A percentile compares a stretch with the other conserved stretches of the same genome.
Conservation (phyloP, 1,140 invertebrate species). For the Cryptotermes secundus region DNA sequence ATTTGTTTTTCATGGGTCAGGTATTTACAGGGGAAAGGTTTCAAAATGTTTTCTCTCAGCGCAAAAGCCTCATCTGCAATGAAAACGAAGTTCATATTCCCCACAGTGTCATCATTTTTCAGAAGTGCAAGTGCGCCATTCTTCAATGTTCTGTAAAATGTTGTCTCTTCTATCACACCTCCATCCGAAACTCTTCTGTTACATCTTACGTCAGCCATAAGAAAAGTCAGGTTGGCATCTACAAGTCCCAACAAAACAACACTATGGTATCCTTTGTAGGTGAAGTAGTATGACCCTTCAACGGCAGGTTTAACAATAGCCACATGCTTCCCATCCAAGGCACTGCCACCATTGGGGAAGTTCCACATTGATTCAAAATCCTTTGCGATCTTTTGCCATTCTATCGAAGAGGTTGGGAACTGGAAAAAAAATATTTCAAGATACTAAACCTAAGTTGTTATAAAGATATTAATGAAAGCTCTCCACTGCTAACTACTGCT, state of each 20-base stretch:
- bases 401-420: slow-evolving; percentile 26
- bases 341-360: slow-evolving; percentile 45
- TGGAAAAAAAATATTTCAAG: not conserved
- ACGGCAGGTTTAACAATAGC: slow-evolving; percentile 41
- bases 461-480: not conserved
- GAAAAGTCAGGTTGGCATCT: no score
- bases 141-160: slow-evolving; percentile 18
- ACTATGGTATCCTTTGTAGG: slow-evolving; percentile 43
- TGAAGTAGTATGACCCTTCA: slow-evolving; percentile 43
- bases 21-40: slow-evolving; percentile 38
- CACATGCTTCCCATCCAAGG: slow-evolving; percentile 50
- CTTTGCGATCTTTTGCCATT: slow-evolving; percentile 36
- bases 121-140: slow-evolving; percentile 14
- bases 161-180: not conserved
- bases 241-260: slow-evolving; percentile 39
- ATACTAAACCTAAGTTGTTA: not conserved
- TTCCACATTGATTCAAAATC: slow-evolving; percentile 42
- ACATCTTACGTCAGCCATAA: no score
- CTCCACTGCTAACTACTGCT: no score
- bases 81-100: slow-evolving; percentile 39
- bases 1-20: no score
- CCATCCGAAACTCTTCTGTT: no score
- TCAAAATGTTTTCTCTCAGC: slow-evolving; percentile 37
- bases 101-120: not conserved
- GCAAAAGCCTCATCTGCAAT: slow-evolving; percentile 41